Percentiles rank a stretch among this genome's conserved stretches.
These are phyloP conservation scores for Trichogramma dendrolimi DNA, from an alignment of 2,888 invertebrate species.

Conservation along the genomic window DNA sequence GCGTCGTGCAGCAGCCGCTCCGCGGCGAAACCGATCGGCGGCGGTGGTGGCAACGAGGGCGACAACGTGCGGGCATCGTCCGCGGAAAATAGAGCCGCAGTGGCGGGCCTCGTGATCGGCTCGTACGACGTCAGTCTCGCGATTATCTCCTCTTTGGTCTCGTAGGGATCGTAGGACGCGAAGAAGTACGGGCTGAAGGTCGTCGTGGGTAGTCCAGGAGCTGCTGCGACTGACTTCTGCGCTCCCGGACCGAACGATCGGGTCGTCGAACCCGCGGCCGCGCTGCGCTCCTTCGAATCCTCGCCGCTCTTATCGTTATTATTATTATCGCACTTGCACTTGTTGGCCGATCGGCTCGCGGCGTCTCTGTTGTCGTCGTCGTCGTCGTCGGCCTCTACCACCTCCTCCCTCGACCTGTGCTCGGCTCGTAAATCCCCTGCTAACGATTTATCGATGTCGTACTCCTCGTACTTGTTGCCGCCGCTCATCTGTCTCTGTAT, in stretches of 20 bases:
- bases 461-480: slow-evolving; percentile 44
- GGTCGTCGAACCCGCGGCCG: neutral
- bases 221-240: no score
- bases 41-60: neutral
- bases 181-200: slow-evolving; percentile 35
- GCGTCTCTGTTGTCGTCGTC: neutral
- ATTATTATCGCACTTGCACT: neutral
- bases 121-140: slow-evolving; percentile 23
- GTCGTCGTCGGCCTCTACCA: slow-evolving; percentile 5
- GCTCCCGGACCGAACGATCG: no score
- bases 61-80: no score
- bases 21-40: slow-evolving; percentile 27
- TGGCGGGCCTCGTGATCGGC: neutral
- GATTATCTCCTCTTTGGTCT: slow-evolving; percentile 27
- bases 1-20: slow-evolving; percentile 28
- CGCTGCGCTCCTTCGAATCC: neutral
- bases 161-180: slow-evolving; percentile 37
- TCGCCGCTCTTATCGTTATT: slow-evolving; percentile 11
- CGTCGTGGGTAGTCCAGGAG: neutral
- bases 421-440: neutral
- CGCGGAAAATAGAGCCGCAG: no score
- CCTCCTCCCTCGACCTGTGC: slow-evolving; percentile 1
- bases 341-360: no score
- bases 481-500: slow-evolving; percentile 12
- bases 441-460: slow-evolving; percentile 33